phyloP scores from a whole-genome alignment of 1,140 invertebrate genomes.

The Araneus ventricosus region DNA sequence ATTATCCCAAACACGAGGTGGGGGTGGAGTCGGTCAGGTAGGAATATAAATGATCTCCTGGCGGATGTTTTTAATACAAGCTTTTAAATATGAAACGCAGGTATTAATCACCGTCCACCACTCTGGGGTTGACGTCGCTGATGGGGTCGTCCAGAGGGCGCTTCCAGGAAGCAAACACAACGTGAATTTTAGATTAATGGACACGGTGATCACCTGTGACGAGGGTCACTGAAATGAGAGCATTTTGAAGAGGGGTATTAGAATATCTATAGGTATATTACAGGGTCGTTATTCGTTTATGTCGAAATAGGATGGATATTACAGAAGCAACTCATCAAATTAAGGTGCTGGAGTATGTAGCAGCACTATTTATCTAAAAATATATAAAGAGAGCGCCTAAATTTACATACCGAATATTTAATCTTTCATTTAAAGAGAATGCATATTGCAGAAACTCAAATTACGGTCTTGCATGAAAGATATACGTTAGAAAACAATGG shows the following conservation, averaged over 20 bases:
- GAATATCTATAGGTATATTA: no score
- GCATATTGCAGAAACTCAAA: no score
- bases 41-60: slow-evolving; percentile 20
- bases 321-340: no score
- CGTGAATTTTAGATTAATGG: neutral
- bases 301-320: no score
- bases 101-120: neutral
- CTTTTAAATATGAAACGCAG: slow-evolving; percentile 28
- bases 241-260: neutral
- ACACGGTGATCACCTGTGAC: neutral
- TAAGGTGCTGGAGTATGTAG: no score
- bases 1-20: neutral
- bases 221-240: neutral
- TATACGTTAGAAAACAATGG: no score
- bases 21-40: neutral
- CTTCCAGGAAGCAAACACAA: neutral
- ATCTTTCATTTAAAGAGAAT: no score
- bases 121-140: neutral
- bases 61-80: slow-evolving; percentile 11
- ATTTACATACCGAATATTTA: no score
- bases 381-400: no score
- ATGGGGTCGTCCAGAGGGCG: neutral
- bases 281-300: no score
- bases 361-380: no score
- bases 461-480: no score